These are phyloP conservation scores for Amphilophus citrinellus DNA, from an alignment of 2,113 vertebrate species.

Conservation along the genomic window DNA sequence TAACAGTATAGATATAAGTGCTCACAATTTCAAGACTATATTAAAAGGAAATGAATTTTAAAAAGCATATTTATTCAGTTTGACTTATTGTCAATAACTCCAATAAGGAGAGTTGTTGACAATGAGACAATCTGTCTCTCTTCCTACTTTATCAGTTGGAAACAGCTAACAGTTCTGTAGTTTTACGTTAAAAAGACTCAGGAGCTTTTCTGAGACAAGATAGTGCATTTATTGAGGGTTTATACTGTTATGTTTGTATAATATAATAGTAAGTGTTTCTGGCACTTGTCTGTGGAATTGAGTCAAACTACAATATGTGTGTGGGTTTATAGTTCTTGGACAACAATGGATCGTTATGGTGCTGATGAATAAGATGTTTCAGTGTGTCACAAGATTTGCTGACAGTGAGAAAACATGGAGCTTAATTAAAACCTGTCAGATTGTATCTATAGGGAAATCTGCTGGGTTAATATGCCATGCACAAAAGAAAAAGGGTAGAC, in stretches of 20 bases:
- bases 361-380: neutral
- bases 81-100: neutral
- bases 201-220: neutral
- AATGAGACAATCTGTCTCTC: neutral
- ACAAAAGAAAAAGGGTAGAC: neutral
- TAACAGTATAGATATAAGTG: too few relatives aligned
- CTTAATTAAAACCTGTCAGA: neutral
- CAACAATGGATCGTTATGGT: neutral
- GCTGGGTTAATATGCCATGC: neutral
- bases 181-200: neutral
- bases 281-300: neutral
- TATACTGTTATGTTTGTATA: neutral
- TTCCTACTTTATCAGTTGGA: neutral
- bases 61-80: neutral
- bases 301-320: constrained; percentile 6
- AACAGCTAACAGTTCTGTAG: neutral
- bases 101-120: neutral
- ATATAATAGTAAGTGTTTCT: neutral
- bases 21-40: neutral
- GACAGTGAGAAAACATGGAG: neutral
- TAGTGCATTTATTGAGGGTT: neutral
- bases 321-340: constrained; percentile 4
- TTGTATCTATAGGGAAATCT: neutral
- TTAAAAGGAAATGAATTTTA: neutral
- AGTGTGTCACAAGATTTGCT: neutral